Evolutionary conservation across 1,140 invertebrate genomes (phyloP), one percentile per base, ranked within the genome.

Genomic region (Pseudomyrmex concolor): DNA sequence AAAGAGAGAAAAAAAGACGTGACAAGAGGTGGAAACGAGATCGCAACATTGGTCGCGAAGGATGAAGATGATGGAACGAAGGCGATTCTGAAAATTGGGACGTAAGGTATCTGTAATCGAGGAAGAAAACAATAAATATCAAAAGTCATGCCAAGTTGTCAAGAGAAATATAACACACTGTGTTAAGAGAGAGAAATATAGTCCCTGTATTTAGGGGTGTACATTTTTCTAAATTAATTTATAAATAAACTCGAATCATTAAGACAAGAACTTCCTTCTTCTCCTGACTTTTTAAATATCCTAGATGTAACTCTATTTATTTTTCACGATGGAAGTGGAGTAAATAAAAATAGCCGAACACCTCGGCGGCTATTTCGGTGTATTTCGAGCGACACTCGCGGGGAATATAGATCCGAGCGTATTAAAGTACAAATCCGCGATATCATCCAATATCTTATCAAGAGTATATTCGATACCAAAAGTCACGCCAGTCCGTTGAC

Each of bases 11-110:
- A 13, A 45, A 63, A 57, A 74, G 48, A 63, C 34, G 34, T 34
- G 34, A 34, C 34, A 22, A 12, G 54, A 63, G 66, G 12, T n/a
- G 62, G 57, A 19, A 19, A 59, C 13, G 7, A 43, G 66, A 50
- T 13, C 25, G 54, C 15, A 60, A 71, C 22, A 9, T 17, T 43
- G 68, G 19, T 59, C 8, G 55, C 2, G 59, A 82, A 45, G 59
- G 22, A 17, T 13, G 19, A 48, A 64, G 43, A 70, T 59, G 67
- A 82, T 86, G 71, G 78, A 55, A 84, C 57, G 60, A 80, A 84
- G 71, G 68, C 82, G 82, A 87, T 87, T 84, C 90, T 92, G 91
- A 77, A 91, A 91, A 90, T 92, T 91, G 89, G 86, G 88, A 88
- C 90, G 91, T 86, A 66, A 74, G 71, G 72, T 71, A 59, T 51